Evolutionary conservation across 1,140 invertebrate genomes (phyloP).

Genomic region (Dendroctonus valens): DNA sequence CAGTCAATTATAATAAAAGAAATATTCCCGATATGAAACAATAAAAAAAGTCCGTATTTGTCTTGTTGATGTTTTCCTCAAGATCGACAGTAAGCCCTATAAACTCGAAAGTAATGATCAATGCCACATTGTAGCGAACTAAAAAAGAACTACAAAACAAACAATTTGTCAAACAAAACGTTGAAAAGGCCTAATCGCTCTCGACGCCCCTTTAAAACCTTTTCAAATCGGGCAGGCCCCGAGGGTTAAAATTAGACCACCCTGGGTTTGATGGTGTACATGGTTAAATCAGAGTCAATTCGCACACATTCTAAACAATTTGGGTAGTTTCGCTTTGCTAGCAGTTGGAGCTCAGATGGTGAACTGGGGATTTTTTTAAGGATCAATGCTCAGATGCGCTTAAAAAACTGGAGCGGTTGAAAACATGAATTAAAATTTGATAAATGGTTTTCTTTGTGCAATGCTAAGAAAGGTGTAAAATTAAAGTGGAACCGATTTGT

Average conservation of each 20-base stretch:
- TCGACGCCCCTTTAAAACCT: slow-evolving; percentile 30
- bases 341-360: neutral
- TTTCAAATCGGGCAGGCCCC: slow-evolving; percentile 16
- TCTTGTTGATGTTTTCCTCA: too few species aligned
- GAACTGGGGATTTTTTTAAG: slow-evolving; percentile 12
- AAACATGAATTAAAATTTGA: slow-evolving; percentile 16
- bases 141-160: slow-evolving; percentile 28
- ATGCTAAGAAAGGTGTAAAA: slow-evolving; percentile 26
- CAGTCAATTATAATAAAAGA: too few species aligned
- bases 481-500: neutral
- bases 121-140: slow-evolving; percentile 19
- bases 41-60: too few species aligned
- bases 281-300: neutral
- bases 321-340: slow-evolving; percentile 1
- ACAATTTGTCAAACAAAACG: slow-evolving; percentile 31
- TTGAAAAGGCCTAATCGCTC: slow-evolving; percentile 26
- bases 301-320: slow-evolving; percentile 1
- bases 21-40: too few species aligned
- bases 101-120: slow-evolving; percentile 13
- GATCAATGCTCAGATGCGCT: too few species aligned
- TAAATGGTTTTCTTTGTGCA: slow-evolving; percentile 25
- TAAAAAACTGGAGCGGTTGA: slow-evolving; percentile 21
- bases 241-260: slow-evolving; percentile 33
- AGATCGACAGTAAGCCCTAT: too few species aligned
- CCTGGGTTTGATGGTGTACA: slow-evolving; percentile 17